These are phyloP conservation scores for Phrynocephalus forsythii DNA, from an alignment of 2,797 vertebrate species.

Conservation along the genomic window DNA sequence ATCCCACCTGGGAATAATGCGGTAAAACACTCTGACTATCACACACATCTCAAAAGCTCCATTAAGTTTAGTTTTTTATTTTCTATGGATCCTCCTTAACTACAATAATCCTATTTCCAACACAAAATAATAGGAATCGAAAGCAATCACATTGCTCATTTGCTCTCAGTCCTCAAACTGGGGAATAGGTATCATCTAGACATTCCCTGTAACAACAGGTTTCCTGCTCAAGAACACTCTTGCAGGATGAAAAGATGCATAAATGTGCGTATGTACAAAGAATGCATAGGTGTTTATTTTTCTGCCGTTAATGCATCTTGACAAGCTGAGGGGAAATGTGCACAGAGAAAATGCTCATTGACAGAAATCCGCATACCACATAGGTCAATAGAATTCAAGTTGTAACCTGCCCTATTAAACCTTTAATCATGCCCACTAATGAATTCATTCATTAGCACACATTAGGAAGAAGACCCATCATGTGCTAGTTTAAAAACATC, in stretches of 20 bases:
- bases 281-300: background rate
- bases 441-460: conserved; percentile 1
- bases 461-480: conserved; percentile 1
- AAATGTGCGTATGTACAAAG: background rate
- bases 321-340: background rate
- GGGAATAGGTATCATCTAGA: too few relatives aligned
- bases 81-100: too few relatives aligned
- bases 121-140: background rate
- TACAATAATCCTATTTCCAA: too few relatives aligned
- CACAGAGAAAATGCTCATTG: background rate
- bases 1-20: too few relatives aligned
- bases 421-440: background rate
- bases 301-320: background rate
- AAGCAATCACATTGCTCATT: background rate
- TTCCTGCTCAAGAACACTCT: background rate
- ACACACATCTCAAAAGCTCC: too few relatives aligned
- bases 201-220: background rate
- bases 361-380: background rate
- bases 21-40: too few relatives aligned
- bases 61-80: too few relatives aligned
- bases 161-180: background rate
- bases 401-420: background rate
- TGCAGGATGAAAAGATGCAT: too few relatives aligned
- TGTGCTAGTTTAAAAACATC: background rate
- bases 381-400: background rate